Percentiles rank a stretch among this genome's conserved stretches.
These are phyloP conservation scores for Serinus canaria DNA, from an alignment of 2,113 vertebrate genomes.

Conservation along the genomic window DNA sequence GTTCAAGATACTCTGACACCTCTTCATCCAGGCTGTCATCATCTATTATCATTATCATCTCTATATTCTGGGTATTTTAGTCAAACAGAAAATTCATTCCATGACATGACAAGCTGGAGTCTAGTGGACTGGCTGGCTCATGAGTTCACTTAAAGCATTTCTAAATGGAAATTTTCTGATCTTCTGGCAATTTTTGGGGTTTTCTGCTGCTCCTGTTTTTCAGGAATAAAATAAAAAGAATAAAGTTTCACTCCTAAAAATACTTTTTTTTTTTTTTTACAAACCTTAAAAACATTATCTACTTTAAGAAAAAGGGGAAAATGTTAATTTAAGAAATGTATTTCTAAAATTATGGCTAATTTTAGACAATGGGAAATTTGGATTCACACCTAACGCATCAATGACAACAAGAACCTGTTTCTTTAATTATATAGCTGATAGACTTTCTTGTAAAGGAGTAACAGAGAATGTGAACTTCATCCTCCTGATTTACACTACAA, in stretches of 20 bases:
- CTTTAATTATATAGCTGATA: not conserved
- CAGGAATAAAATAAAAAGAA: not conserved
- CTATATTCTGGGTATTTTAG: not conserved
- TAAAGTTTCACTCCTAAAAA: not conserved
- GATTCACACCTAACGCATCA: not conserved
- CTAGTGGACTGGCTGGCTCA: not conserved
- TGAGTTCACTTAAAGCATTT: not conserved
- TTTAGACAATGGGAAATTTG: not conserved
- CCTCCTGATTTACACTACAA: not conserved
- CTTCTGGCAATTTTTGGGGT: not conserved
- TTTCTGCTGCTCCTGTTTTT: not conserved
- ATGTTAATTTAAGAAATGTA: not conserved
- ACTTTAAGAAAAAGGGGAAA: accelerated
- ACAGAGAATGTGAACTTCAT: not conserved
- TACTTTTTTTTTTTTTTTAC: not conserved
- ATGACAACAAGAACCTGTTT: not conserved
- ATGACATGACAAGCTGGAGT: not conserved
- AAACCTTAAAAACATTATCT: not conserved
- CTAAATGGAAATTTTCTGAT: not conserved
- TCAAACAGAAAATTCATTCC: not conserved
- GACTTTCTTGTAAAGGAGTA: not conserved
- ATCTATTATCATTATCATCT: not conserved
- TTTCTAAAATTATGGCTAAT: not conserved
- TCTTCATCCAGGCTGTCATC: not conserved
- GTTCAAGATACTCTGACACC: not conserved